Conservation (phyloP, 2,888 invertebrate species). For the Nomada flava region DNA sequence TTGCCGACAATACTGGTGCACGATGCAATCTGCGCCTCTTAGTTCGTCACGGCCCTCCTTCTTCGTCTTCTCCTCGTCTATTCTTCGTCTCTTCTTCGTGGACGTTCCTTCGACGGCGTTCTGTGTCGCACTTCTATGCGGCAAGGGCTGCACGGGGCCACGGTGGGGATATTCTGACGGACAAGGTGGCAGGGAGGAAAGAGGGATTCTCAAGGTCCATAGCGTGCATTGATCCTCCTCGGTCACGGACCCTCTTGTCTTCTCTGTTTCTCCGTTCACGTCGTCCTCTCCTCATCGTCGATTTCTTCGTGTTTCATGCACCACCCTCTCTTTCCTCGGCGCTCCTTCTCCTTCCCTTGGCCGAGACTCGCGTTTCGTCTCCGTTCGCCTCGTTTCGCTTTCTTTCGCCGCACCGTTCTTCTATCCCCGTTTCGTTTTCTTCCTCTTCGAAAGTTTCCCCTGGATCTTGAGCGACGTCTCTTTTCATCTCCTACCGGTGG, state of each 20-base stretch:
- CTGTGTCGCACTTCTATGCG: conserved; percentile 56
- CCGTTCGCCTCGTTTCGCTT: conserved; percentile 24
- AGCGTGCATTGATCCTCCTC: conserved; percentile 83
- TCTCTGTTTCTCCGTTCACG: conserved; percentile 46
- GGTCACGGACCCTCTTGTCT: conserved; percentile 81
- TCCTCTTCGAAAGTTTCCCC: background rate
- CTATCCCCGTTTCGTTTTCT: background rate
- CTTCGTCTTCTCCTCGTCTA: conserved; percentile 25
- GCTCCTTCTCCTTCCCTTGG: conserved; percentile 14
- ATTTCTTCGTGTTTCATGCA: conserved; percentile 42
- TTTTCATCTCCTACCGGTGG: conserved; percentile 1
- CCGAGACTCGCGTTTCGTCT: background rate
- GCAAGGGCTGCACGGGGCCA: conserved; percentile 46
- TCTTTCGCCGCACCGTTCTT: background rate
- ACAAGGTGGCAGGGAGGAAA: conserved; percentile 52
- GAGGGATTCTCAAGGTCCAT: conserved; percentile 81
- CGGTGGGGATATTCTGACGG: conserved; percentile 53
- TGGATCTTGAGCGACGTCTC: background rate
- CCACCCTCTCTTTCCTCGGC: conserved; percentile 38
- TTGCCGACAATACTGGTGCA: conserved; percentile 59
- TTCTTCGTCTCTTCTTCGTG: conserved; percentile 16
- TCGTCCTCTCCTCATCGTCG: conserved; percentile 15
- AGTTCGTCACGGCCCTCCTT: conserved; percentile 44
- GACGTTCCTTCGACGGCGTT: conserved; percentile 44
- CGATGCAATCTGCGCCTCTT: conserved; percentile 67